Conservation (phyloP, 2,888 invertebrate genomes). For the Cataglyphis cursor region DNA sequence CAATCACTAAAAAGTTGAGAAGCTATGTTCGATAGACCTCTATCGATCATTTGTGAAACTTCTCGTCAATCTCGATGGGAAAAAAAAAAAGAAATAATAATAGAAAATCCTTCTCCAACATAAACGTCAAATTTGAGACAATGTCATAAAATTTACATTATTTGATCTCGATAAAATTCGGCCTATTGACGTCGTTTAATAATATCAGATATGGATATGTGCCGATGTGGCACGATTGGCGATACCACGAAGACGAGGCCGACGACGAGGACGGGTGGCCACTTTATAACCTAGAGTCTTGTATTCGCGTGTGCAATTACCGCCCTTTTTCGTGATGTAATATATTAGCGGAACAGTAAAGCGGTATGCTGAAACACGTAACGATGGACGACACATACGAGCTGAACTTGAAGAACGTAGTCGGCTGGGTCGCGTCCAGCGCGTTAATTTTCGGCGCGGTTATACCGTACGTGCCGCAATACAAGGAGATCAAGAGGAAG, state of each 20-base stretch:
- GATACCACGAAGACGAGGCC: background rate
- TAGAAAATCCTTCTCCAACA: background rate
- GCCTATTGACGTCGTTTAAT: background rate
- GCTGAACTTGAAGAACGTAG: slow-evolving; percentile 91
- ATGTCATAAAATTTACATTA: background rate
- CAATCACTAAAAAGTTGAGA: background rate
- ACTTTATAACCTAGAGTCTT: slow-evolving; percentile 21
- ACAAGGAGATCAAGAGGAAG: slow-evolving; percentile 95
- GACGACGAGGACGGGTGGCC: background rate
- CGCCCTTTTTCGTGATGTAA: background rate
- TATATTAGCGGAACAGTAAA: background rate
- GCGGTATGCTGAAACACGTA: slow-evolving; percentile 43
- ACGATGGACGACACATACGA: slow-evolving; percentile 76
- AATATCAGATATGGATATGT: background rate
- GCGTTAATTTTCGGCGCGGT: slow-evolving; percentile 98
- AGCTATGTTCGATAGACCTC: background rate
- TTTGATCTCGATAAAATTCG: background rate
- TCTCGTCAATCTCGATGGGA: background rate
- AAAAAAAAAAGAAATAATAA: background rate
- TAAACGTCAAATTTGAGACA: background rate
- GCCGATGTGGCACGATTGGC: background rate
- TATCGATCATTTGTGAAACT: background rate
- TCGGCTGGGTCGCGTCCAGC: slow-evolving; percentile 93
- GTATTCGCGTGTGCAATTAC: slow-evolving; percentile 8
- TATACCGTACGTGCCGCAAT: slow-evolving; percentile 98